phyloP scores from a whole-genome alignment of 2,113 vertebrate species.

The Nasalis larvatus region DNA sequence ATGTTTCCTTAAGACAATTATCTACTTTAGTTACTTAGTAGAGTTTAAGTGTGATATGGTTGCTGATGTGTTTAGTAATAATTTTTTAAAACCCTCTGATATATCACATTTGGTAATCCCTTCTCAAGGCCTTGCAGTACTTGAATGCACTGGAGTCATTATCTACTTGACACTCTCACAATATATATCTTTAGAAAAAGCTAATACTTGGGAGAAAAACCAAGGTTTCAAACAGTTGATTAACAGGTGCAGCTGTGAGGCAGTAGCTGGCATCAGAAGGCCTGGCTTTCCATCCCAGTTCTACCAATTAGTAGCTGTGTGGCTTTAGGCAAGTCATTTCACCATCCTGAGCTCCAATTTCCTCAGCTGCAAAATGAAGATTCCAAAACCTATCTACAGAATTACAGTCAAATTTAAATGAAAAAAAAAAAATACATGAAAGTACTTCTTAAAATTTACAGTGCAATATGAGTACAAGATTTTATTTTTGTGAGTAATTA shows the following conservation, averaged over 20 bases:
- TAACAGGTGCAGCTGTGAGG: constrained; percentile 4
- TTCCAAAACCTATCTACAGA: neutral
- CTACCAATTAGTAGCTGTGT: neutral
- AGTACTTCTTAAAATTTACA: constrained; percentile 19
- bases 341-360: constrained; percentile 16
- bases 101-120: neutral
- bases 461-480: neutral
- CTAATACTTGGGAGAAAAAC: neutral
- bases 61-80: neutral
- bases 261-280: neutral
- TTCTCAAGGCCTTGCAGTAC: neutral
- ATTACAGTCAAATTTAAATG: constrained; percentile 31
- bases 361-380: constrained; percentile 18
- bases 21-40: neutral
- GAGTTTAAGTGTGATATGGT: neutral
- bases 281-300: neutral
- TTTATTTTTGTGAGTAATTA: neutral
- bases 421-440: neutral
- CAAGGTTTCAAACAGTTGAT: neutral
- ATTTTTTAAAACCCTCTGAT: neutral
- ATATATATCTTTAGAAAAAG: neutral
- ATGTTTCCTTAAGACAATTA: neutral
- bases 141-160: neutral
- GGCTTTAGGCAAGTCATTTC: neutral
- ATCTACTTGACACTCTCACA: neutral